phyloP scores from a whole-genome alignment of 2,797 vertebrate species.

The Pygocentrus nattereri region DNA sequence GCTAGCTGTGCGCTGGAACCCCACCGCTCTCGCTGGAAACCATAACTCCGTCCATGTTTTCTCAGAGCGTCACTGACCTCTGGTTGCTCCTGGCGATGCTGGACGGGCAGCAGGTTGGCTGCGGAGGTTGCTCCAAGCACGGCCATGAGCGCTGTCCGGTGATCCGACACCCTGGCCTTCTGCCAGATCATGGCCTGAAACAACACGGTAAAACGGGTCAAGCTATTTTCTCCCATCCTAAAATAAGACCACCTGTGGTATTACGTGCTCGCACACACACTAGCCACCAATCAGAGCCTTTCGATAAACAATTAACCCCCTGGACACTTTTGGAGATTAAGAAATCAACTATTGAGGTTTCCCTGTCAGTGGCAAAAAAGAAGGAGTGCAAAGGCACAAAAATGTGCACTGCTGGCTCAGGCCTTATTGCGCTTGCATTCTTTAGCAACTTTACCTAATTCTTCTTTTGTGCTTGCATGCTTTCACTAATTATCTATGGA shows the following conservation, averaged over 20 bases:
- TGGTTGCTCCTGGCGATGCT: conserved; percentile 85
- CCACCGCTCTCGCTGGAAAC: conserved; percentile 35
- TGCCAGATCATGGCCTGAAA: conserved; percentile 94
- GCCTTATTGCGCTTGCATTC: not conserved
- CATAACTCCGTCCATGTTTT: conserved; percentile 44
- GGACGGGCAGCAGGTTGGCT: conserved; percentile 86
- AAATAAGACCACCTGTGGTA: conserved; percentile 70
- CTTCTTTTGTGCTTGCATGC: not conserved
- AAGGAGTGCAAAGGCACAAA: not conserved
- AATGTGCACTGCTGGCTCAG: not conserved
- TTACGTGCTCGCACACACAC: conserved; percentile 67
- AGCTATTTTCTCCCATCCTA: conserved; percentile 73
- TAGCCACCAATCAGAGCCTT: conserved; percentile 49
- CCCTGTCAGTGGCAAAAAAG: not conserved
- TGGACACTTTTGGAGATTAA: conserved; percentile 19
- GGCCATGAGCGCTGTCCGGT: conserved; percentile 89
- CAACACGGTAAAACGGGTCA: conserved; percentile 78
- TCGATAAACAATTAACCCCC: conserved; percentile 52
- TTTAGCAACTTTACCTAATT: conserved; percentile 10
- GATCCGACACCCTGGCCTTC: conserved; percentile 89
- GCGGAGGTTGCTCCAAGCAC: conserved; percentile 86
- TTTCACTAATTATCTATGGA: not conserved
- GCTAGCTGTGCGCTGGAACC: conserved; percentile 36
- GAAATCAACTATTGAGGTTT: conserved; percentile 16
- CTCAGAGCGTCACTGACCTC: conserved; percentile 82